Conservation (phyloP, 1,140 invertebrate species). For the Globodera rostochiensis region DNA sequence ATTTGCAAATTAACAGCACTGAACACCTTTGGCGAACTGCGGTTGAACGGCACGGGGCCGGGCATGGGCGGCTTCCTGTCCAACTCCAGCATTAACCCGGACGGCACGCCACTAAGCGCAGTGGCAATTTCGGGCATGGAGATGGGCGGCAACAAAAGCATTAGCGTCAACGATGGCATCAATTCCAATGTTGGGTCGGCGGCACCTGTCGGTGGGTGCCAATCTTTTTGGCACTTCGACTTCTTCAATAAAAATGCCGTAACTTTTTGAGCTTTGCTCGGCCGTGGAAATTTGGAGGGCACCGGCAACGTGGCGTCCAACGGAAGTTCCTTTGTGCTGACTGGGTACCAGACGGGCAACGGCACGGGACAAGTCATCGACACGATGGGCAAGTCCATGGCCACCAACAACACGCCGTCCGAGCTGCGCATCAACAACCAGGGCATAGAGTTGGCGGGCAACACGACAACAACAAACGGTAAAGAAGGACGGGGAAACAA, state of each 20-base stretch:
- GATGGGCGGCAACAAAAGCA: conserved; percentile 13
- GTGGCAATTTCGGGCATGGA: conserved; percentile 1
- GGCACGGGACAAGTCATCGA: not conserved
- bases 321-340: conserved; percentile 5
- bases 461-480: conserved; percentile 2
- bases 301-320: conserved; percentile 19
- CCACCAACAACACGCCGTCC: conserved; percentile 21
- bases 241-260: not conserved
- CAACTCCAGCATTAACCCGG: conserved; percentile 17
- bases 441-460: not conserved
- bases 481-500: not conserved
- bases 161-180: conserved; percentile 15
- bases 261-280: not conserved
- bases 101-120: not conserved
- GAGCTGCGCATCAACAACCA: conserved; percentile 14
- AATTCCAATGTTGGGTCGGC: not conserved
- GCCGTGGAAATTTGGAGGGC: conserved; percentile 5
- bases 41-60: conserved; percentile 21
- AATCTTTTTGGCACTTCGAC: not conserved
- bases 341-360: conserved; percentile 5
- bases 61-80: conserved; percentile 11
- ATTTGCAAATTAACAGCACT: conserved; percentile 1
- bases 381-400: conserved; percentile 15
- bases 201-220: not conserved
- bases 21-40: conserved; percentile 19